A percentile compares a stretch with the other conserved stretches of the same genome.
phyloP scores from a whole-genome alignment of 37 sponge, comb jelly and placozoan species.

The Oopsacas minuta region DNA sequence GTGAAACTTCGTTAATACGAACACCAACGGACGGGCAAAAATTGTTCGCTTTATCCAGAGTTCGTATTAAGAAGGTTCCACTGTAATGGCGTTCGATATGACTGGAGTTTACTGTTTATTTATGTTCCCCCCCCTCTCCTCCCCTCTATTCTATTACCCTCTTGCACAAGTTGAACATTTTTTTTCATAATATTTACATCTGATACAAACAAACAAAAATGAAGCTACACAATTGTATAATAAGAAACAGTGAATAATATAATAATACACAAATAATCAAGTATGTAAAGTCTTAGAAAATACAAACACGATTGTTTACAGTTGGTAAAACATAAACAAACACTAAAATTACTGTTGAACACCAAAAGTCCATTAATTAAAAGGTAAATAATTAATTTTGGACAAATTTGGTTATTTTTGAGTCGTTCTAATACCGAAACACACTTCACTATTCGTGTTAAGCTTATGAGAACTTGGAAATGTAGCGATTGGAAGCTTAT shows the following conservation, averaged over 20 bases:
- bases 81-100: too few species aligned
- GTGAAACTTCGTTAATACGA: background rate
- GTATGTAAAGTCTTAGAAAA: background rate
- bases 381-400: background rate
- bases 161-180: background rate
- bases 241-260: background rate
- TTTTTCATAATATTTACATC: background rate
- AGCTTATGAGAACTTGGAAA: background rate
- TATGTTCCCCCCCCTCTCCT: too few species aligned
- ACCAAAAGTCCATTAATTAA: background rate
- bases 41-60: background rate
- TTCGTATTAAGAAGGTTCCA: too few species aligned
- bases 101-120: too few species aligned
- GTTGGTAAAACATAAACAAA: background rate
- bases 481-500: background rate
- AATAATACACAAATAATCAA: background rate
- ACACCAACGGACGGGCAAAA: background rate
- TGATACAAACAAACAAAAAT: background rate
- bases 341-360: background rate
- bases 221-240: background rate
- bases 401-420: background rate
- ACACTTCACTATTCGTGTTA: conserved; percentile 1
- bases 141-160: too few species aligned
- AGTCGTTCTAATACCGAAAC: background rate
- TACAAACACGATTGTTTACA: background rate